A percentile compares a stretch with the other conserved stretches of the same genome.
These are phyloP conservation scores for Doris montereyensis DNA, from an alignment of 2,888 invertebrate genomes.

Conservation along the genomic window DNA sequence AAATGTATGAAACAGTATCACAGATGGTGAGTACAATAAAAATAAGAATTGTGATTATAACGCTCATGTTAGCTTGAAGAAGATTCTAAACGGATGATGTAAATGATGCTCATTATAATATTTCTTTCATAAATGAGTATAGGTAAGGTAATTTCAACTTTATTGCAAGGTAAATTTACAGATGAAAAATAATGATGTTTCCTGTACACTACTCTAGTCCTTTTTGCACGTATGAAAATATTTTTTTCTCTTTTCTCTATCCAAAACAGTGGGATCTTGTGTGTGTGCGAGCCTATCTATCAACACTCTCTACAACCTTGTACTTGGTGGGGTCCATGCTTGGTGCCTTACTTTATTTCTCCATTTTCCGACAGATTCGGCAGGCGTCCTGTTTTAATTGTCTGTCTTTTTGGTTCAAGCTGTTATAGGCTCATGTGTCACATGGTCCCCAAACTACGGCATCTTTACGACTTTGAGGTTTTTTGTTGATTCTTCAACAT, in stretches of 20 bases:
- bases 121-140: not conserved
- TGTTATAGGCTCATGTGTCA: slow-evolving; percentile 52
- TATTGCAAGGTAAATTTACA: not conserved
- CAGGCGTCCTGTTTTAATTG: slow-evolving; percentile 53
- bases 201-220: not conserved
- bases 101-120: too few species aligned
- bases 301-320: slow-evolving; percentile 61
- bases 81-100: too few species aligned
- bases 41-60: too few species aligned
- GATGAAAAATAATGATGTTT: not conserved
- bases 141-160: too few species aligned
- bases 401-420: slow-evolving; percentile 55
- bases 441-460: slow-evolving; percentile 51
- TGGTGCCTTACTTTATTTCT: slow-evolving; percentile 57
- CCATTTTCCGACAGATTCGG: slow-evolving; percentile 62
- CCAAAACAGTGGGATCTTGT: slow-evolving; percentile 67
- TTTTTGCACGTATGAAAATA: not conserved
- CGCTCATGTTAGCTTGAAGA: too few species aligned
- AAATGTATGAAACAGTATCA: too few species aligned
- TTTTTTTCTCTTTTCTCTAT: slow-evolving; percentile 15
- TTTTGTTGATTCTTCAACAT: slow-evolving; percentile 60
- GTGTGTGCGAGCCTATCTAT: slow-evolving; percentile 57
- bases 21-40: too few species aligned
- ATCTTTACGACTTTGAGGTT: slow-evolving; percentile 58
- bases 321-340: slow-evolving; percentile 62